Evolutionary conservation across 2,797 vertebrate species (phyloP).

Genomic region (Nyctalus aviator): DNA sequence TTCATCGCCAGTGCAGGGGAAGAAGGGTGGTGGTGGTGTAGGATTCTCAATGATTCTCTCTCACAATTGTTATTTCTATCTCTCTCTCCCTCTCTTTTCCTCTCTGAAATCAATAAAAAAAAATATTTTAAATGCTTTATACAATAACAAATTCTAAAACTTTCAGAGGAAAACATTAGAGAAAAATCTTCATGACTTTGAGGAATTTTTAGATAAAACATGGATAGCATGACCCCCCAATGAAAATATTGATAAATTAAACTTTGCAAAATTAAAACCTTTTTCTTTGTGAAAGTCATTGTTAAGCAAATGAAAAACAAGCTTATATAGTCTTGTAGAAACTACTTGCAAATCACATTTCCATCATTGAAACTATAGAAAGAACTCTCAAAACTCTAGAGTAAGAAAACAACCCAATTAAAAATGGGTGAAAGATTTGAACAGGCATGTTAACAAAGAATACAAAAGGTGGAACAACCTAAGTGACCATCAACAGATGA

Average conservation of each 20-base stretch:
- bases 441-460: not conserved
- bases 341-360: not conserved
- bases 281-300: not conserved
- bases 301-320: not conserved
- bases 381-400: not conserved
- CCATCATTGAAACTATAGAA: not conserved
- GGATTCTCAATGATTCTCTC: too few relatives aligned
- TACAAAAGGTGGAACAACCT: not conserved
- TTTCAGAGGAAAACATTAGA: not conserved
- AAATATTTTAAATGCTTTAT: too few relatives aligned
- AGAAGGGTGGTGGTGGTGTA: too few relatives aligned
- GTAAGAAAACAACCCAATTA: not conserved
- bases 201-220: slow-evolving; percentile 1
- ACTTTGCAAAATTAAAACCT: not conserved
- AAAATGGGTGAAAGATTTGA: not conserved
- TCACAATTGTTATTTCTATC: too few relatives aligned
- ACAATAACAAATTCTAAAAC: not conserved
- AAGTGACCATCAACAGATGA: not conserved
- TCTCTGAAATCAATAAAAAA: too few relatives aligned
- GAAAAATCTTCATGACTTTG: not conserved
- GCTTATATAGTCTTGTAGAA: not conserved
- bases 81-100: too few relatives aligned
- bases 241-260: slow-evolving; percentile 1
- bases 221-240: not conserved
- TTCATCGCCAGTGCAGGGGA: too few relatives aligned